phyloP scores from a whole-genome alignment of 2,113 vertebrate genomes.

The Stictonetta naevosa region DNA sequence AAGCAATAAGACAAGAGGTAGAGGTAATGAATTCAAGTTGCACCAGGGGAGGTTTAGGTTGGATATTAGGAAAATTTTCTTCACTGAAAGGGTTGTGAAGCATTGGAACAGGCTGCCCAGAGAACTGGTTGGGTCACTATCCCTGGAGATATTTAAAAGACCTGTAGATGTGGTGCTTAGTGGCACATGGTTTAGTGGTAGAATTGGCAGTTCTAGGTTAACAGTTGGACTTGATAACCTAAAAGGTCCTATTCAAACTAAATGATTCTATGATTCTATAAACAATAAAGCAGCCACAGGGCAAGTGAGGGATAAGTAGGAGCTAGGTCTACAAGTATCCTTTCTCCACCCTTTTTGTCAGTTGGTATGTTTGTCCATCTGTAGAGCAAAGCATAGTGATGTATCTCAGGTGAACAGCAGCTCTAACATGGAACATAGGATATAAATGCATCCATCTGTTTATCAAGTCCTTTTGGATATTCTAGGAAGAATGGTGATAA shows the following conservation, averaged over 20 bases:
- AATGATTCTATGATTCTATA: neutral
- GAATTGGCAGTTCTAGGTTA: neutral
- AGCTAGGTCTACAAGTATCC: rapidly evolving
- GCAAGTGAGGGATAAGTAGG: neutral
- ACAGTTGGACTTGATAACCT: neutral
- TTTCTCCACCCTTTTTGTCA: neutral
- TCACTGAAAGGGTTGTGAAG: no score
- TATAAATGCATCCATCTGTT: neutral
- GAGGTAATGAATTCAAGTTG: no score
- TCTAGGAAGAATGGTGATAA: neutral
- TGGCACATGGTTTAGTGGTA: neutral
- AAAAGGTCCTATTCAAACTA: neutral
- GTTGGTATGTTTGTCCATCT: neutral
- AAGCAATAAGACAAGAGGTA: no score
- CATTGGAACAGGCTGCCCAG: no score
- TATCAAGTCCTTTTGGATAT: neutral
- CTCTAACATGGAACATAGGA: neutral
- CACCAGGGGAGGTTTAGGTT: no score
- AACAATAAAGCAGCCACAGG: neutral
- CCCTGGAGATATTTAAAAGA: neutral
- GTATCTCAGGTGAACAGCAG: neutral
- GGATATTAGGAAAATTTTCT: no score
- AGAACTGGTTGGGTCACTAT: neutral
- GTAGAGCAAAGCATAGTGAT: neutral
- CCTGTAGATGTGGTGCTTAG: neutral